These are phyloP conservation scores for Wasmannia auropunctata DNA, from an alignment of 1,140 invertebrate species.

Conservation along the genomic window DNA sequence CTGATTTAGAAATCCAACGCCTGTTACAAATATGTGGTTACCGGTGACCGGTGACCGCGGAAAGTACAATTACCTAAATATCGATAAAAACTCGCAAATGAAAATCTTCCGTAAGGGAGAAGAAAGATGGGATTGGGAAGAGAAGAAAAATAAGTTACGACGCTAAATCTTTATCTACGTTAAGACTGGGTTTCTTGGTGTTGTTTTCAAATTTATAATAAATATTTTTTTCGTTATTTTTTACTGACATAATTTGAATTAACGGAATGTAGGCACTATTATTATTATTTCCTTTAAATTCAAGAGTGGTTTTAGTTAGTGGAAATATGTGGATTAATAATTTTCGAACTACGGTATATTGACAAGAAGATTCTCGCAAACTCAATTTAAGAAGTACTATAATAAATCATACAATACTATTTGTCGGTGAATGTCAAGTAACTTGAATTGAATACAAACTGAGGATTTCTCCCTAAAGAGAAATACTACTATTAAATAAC, in stretches of 20 bases:
- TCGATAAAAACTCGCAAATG: slow-evolving; percentile 51
- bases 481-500: too few relatives aligned
- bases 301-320: background rate
- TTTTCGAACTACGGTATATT: background rate
- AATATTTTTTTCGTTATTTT: background rate
- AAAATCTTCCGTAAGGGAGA: slow-evolving; percentile 15
- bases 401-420: too few relatives aligned
- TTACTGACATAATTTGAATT: background rate
- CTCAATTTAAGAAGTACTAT: background rate
- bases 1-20: slow-evolving; percentile 49
- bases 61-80: slow-evolving; percentile 63
- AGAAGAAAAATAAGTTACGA: slow-evolving; percentile 56
- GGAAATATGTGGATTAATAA: background rate
- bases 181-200: background rate
- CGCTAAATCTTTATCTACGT: background rate
- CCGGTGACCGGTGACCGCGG: slow-evolving; percentile 34
- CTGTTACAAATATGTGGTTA: slow-evolving; percentile 62
- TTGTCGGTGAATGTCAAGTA: too few relatives aligned
- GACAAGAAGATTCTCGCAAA: background rate
- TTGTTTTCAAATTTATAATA: background rate
- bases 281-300: background rate
- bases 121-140: slow-evolving; percentile 55
- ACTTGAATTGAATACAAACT: too few relatives aligned
- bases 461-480: too few relatives aligned
- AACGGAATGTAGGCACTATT: background rate